Evolutionary conservation across 2,797 vertebrate genomes (phyloP).

Genomic region (Varecia variegata): DNA sequence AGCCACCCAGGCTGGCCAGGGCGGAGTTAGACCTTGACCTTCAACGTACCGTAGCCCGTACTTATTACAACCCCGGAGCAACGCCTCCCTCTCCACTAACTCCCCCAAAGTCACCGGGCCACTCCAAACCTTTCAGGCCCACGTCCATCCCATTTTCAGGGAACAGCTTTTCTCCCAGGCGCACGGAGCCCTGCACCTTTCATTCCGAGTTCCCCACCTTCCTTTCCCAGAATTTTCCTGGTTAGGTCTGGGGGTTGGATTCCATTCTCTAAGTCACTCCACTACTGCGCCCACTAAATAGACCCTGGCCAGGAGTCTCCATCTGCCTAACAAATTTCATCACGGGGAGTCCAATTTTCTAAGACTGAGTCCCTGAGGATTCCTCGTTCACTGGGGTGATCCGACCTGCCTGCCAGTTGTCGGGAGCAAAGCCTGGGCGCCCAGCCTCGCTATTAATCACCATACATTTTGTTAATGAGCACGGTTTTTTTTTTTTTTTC

Average conservation of each 20-base stretch:
- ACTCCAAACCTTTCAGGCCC: neutral
- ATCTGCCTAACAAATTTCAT: neutral
- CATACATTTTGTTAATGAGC: neutral
- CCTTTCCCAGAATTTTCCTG: neutral
- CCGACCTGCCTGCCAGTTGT: neutral
- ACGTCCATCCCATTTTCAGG: fast-evolving
- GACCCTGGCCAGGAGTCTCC: neutral
- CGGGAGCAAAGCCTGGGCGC: neutral
- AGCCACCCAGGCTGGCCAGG: neutral
- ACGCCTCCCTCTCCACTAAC: neutral
- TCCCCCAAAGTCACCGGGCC: too few relatives aligned
- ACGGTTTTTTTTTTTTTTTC: neutral
- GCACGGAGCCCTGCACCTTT: neutral
- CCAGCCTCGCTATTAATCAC: neutral
- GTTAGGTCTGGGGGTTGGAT: neutral
- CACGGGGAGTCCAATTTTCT: neutral
- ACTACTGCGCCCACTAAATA: neutral
- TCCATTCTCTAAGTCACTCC: neutral
- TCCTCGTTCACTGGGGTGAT: neutral
- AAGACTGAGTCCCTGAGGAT: neutral
- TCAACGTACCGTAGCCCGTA: neutral
- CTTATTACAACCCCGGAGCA: neutral
- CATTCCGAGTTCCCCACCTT: neutral
- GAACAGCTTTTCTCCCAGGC: neutral
- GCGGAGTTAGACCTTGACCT: neutral